These are phyloP conservation scores for Leucophora obtusa DNA, from an alignment of 2,888 invertebrate species.

Conservation along the genomic window DNA sequence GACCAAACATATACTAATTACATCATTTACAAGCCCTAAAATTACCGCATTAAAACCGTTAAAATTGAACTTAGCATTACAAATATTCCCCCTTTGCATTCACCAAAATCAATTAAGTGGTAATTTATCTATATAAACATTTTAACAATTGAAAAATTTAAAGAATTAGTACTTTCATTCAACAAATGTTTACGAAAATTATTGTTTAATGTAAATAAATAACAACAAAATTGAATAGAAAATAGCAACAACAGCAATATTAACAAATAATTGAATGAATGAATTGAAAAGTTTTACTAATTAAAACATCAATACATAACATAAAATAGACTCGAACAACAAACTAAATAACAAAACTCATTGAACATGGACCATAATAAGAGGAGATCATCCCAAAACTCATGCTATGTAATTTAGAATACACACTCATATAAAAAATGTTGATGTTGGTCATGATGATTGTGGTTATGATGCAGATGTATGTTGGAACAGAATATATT, in stretches of 20 bases:
- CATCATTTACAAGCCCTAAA: too few relatives aligned
- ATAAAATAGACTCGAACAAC: constrained; percentile 10
- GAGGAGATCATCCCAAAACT: background rate
- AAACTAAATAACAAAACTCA: constrained; percentile 6
- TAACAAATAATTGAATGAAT: constrained; percentile 14
- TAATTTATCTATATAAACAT: too few relatives aligned
- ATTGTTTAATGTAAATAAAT: background rate
- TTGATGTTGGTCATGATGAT: constrained; percentile 55
- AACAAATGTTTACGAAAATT: too few relatives aligned
- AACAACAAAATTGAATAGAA: background rate
- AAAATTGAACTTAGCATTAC: too few relatives aligned
- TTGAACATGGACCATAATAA: background rate
- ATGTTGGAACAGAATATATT: background rate
- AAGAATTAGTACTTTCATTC: too few relatives aligned
- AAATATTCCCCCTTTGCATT: too few relatives aligned
- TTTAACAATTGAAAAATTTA: too few relatives aligned
- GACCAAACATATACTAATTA: too few relatives aligned
- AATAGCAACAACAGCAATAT: background rate
- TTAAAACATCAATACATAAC: constrained; percentile 57
- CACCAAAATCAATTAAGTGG: too few relatives aligned
- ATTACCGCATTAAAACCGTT: too few relatives aligned
- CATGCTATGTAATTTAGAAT: background rate
- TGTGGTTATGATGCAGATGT: constrained; percentile 29
- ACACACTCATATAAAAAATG: constrained; percentile 18
- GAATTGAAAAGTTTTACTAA: constrained; percentile 51